Evolutionary conservation across 2,113 vertebrate species (phyloP).

Genomic region (Oncorhynchus clarkii): DNA sequence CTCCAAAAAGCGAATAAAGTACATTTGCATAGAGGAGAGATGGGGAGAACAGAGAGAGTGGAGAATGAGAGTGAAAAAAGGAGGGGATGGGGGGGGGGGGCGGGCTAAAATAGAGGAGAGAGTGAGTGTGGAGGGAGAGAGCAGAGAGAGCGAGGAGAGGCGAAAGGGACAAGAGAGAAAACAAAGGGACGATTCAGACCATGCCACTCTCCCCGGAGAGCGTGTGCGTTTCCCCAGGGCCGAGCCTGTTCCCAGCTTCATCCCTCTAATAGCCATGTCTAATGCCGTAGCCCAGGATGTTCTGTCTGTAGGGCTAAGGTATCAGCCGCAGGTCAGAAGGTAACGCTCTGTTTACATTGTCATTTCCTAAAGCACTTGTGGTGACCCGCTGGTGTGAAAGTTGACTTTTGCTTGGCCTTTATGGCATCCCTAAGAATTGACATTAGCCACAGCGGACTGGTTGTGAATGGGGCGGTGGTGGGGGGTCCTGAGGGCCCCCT

Average conservation of each 20-base stretch:
- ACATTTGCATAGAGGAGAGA: no score
- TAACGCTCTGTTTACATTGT: conserved; percentile 90
- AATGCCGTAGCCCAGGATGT: conserved; percentile 80
- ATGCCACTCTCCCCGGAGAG: no score
- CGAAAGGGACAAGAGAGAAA: not conserved
- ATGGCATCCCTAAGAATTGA: conserved; percentile 78
- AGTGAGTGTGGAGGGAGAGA: no score
- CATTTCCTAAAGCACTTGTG: conserved; percentile 90
- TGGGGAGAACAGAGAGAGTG: not conserved
- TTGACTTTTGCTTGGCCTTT: conserved; percentile 84
- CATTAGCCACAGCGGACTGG: conserved; percentile 88
- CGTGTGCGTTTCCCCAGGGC: conserved; percentile 37
- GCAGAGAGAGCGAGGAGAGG: no score
- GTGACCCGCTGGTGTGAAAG: conserved; percentile 83
- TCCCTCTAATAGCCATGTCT: conserved; percentile 91
- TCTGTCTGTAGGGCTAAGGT: conserved; percentile 84
- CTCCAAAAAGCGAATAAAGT: no score
- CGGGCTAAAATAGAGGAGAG: no score
- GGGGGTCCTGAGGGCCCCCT: conserved; percentile 76
- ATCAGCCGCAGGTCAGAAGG: conserved; percentile 93
- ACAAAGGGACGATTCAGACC: no score
- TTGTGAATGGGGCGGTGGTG: conserved; percentile 83
- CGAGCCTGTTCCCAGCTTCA: conserved; percentile 78
- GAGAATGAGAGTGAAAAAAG: not conserved
- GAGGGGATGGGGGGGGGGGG: no score